A percentile compares a stretch with the other conserved stretches of the same genome.
phyloP scores from a whole-genome alignment of 30 jellyfish, hydroid and myxozoan genomes.

The Aurelia sp. region DNA sequence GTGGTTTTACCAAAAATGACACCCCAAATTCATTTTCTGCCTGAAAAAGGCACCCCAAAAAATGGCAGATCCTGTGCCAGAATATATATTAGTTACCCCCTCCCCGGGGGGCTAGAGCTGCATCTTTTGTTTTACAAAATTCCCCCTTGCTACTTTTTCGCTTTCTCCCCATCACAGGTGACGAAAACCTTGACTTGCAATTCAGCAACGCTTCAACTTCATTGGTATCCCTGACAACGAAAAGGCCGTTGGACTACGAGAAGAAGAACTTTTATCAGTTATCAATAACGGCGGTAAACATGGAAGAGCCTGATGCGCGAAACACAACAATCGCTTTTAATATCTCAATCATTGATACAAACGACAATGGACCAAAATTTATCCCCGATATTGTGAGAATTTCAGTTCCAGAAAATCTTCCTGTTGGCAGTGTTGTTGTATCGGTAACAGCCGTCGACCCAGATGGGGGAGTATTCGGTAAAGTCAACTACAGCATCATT shows the following conservation, averaged over 20 bases:
- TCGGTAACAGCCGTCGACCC: slow-evolving; percentile 65
- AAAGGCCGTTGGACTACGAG: slow-evolving; percentile 82
- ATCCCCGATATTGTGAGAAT: slow-evolving; percentile 25
- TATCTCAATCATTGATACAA: slow-evolving; percentile 73
- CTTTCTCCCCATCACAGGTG: slow-evolving; percentile 54
- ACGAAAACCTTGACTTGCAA: slow-evolving; percentile 61
- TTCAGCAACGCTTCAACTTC: slow-evolving; percentile 64
- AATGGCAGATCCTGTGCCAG: too few species aligned
- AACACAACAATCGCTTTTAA: slow-evolving; percentile 68
- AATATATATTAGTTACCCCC: too few species aligned
- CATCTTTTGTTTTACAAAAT: too few species aligned
- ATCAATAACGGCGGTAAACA: slow-evolving; percentile 77
- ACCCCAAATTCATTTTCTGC: too few species aligned
- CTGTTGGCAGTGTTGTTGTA: slow-evolving; percentile 70
- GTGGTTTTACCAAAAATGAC: too few species aligned
- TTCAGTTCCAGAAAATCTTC: slow-evolving; percentile 80
- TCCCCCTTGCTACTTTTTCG: too few species aligned
- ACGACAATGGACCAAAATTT: slow-evolving; percentile 92
- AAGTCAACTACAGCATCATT: slow-evolving; percentile 73
- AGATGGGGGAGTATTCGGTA: slow-evolving; percentile 83
- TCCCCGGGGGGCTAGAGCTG: too few species aligned
- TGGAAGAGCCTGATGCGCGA: slow-evolving; percentile 84
- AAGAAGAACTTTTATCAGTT: slow-evolving; percentile 54
- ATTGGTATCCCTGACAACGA: slow-evolving; percentile 40
- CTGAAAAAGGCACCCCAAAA: too few species aligned